These are phyloP conservation scores for Scaptomyza flava DNA, from an alignment of 2,888 invertebrate species.

Conservation along the genomic window DNA sequence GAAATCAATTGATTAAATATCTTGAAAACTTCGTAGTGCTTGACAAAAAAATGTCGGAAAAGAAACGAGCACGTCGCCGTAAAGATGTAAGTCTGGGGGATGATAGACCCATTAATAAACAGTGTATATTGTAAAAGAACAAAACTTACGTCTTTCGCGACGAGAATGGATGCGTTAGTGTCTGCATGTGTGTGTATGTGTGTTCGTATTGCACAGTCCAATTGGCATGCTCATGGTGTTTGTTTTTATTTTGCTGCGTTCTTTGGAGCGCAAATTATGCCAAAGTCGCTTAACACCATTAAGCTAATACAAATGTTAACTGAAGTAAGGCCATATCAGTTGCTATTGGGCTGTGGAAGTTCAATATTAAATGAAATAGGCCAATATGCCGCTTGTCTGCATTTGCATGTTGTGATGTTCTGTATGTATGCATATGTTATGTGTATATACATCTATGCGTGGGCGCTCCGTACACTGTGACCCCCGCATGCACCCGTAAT, in stretches of 20 bases:
- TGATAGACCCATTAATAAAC: background rate
- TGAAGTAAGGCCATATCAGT: conserved; percentile 14
- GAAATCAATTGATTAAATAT: conserved; percentile 40
- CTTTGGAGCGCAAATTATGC: conserved; percentile 9
- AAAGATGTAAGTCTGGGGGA: conserved; percentile 82
- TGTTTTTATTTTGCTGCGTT: conserved; percentile 58
- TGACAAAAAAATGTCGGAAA: conserved; percentile 82
- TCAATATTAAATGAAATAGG: conserved; percentile 12
- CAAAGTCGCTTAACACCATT: conserved; percentile 12
- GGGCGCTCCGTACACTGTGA: conserved; percentile 11
- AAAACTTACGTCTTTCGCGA: conserved; percentile 39
- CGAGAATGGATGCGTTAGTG: conserved; percentile 5
- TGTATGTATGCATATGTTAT: conserved; percentile 14
- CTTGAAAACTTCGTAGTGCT: conserved; percentile 24
- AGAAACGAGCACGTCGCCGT: conserved; percentile 83
- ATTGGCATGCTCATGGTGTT: conserved; percentile 58
- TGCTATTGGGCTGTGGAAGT: conserved; percentile 33
- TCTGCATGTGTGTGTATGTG: conserved; percentile 8
- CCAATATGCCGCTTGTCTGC: conserved; percentile 26
- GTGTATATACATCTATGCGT: conserved; percentile 24
- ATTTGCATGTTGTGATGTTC: conserved; percentile 20
- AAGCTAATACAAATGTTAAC: conserved; percentile 17
- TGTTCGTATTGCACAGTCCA: conserved; percentile 46
- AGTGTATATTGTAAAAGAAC: conserved; percentile 21
- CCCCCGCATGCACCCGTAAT: conserved; percentile 39